A percentile compares a stretch with the other conserved stretches of the same genome.
Conservation (phyloP, 2,888 invertebrate genomes). For the Tetramorium bicarinatum region DNA sequence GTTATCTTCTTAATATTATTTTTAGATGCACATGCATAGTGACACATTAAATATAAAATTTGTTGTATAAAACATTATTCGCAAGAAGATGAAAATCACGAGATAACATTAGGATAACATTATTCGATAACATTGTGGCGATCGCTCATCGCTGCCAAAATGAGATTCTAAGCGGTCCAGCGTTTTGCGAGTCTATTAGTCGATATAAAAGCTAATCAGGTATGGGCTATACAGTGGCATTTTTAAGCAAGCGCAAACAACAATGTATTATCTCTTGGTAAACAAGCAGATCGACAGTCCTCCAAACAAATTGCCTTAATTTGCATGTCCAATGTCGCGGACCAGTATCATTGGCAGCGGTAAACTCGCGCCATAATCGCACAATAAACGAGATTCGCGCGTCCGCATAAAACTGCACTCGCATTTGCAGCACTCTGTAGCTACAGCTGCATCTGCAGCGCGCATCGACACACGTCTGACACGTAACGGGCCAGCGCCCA, state of each 20-base stretch:
- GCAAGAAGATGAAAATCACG: neutral
- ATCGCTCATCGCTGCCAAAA: neutral
- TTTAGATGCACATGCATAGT: neutral
- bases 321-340: neutral
- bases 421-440: neutral
- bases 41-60: neutral
- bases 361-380: constrained; percentile 41
- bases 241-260: neutral
- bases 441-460: neutral
- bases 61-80: neutral
- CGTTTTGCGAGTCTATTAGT: neutral
- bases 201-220: neutral
- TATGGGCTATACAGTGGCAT: neutral
- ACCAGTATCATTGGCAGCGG: neutral
- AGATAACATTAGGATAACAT: constrained; percentile 21
- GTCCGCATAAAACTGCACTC: constrained; percentile 27
- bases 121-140: neutral
- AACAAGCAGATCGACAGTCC: constrained; percentile 9
- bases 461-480: constrained; percentile 43
- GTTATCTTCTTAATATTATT: neutral
- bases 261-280: neutral
- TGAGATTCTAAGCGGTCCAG: constrained; percentile 18
- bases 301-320: neutral
- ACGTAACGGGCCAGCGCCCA: constrained; percentile 39
- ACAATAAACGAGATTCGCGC: constrained; percentile 33